Conservation (phyloP, 1,140 invertebrate species). For the Oreohelix idahoensis region DNA sequence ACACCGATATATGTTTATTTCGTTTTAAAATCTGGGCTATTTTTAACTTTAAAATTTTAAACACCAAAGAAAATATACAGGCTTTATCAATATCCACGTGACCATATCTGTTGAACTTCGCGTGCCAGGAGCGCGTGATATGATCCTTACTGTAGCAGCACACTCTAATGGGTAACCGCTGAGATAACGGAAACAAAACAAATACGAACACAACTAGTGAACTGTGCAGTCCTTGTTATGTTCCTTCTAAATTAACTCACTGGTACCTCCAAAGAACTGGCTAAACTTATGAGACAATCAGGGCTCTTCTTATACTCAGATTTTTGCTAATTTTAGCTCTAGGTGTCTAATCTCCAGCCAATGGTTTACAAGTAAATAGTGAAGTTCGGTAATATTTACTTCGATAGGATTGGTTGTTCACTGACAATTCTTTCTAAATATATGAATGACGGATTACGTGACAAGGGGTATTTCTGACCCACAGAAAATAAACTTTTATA, state of each 20-base stretch:
- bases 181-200: neutral
- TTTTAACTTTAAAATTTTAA: neutral
- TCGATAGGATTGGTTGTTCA: neutral
- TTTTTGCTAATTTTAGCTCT: neutral
- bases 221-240: too few relatives aligned
- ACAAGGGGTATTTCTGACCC: neutral
- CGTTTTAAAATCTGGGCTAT: neutral
- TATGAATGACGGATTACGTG: neutral
- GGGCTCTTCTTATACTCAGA: neutral
- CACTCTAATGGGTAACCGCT: neutral
- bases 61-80: neutral
- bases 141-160: neutral
- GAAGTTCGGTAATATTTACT: neutral
- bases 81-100: neutral
- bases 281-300: neutral
- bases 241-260: too few relatives aligned
- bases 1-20: too few relatives aligned
- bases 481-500: neutral
- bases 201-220: neutral
- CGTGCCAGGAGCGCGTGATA: neutral
- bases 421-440: neutral
- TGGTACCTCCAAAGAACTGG: neutral
- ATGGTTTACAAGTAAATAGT: neutral
- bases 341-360: neutral
- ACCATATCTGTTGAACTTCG: neutral